Evolutionary conservation across 1,140 invertebrate genomes (phyloP), one percentile per base, ranked within the genome.

Genomic region (Drosophila eugracilis): DNA sequence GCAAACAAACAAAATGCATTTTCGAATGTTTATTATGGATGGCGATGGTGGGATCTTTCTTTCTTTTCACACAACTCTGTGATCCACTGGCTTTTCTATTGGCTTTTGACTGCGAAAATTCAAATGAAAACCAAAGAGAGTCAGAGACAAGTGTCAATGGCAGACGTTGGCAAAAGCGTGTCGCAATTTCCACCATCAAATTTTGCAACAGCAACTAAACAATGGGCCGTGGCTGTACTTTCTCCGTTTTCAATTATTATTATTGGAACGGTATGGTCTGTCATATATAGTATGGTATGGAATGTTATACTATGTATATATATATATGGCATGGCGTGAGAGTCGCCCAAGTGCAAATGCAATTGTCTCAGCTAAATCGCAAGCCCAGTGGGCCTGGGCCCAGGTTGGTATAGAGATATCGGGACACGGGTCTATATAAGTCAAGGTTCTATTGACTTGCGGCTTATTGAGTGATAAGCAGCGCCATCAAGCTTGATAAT

Each of bases 51-150:
- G 36, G 4, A 24, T 48, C 9, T 7, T 14, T 74, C 67, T 72
- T 76, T 67, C 67, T 67, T 73, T 81, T 73, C 77, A 63, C 67
- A 72, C 53, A 59, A 52, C 67, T 42, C 44, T 34, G 52, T 34
- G 30, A 22, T 28, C 17, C 17, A 19, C 52, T 58, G 32, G 26
- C 5, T 12, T 70, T 70, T 45, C 47, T 19, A 62, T 71, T 63
- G 67, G 53, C 52, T 54, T 24, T 49, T 39, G 52, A 12, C 19
- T 39, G 74, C 54, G 59, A 84, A 79, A 80, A 80, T 86, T 81
- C 81, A 63, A 86, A 86, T 86, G 81, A 86, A 86, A 88, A 77
- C 48, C 19, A 28, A 10, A 21, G 65, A n/a, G n/a, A n/a, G n/a
- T n/a, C n/a, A n/a, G n/a, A 32, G 54, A 26, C 60, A 74, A 67